Evolutionary conservation across 2,888 invertebrate species (phyloP).

Genomic region (Amphimallon solstitiale): DNA sequence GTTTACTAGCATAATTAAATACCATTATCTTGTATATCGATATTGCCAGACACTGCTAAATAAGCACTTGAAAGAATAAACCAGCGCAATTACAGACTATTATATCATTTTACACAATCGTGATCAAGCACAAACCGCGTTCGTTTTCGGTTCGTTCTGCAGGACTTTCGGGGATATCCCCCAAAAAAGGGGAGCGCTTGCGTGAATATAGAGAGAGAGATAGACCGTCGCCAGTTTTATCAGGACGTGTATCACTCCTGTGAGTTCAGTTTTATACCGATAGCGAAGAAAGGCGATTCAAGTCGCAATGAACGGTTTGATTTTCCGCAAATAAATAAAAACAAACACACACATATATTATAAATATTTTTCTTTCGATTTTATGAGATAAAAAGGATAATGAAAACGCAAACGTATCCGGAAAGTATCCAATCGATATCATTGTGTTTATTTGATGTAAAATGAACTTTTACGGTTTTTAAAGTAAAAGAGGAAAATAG

Average conservation of each 20-base stretch:
- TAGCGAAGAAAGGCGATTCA: slow-evolving; percentile 22
- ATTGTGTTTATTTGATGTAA: background rate
- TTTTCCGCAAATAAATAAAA: background rate
- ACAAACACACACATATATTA: slow-evolving; percentile 1
- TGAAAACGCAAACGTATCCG: slow-evolving; percentile 1
- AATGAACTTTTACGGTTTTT: no score
- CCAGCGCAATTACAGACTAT: no score
- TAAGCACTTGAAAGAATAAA: no score
- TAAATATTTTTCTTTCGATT: background rate
- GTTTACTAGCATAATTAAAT: no score
- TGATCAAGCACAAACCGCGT: no score
- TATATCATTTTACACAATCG: no score
- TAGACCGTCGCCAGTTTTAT: slow-evolving; percentile 31
- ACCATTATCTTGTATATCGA: no score
- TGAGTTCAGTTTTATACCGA: slow-evolving; percentile 28
- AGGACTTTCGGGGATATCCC: no score
- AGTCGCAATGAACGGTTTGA: slow-evolving; percentile 13
- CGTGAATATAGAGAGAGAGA: slow-evolving; percentile 26
- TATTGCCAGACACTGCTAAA: no score
- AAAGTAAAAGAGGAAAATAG: no score
- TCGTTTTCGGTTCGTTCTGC: no score
- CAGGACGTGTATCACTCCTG: slow-evolving; percentile 33
- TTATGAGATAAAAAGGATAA: background rate
- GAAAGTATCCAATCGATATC: no score
- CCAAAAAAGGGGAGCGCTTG: slow-evolving; percentile 31